Evolutionary conservation across 1,140 invertebrate species (phyloP), one percentile per base, ranked within the genome.

Genomic region (Bombus impatiens): DNA sequence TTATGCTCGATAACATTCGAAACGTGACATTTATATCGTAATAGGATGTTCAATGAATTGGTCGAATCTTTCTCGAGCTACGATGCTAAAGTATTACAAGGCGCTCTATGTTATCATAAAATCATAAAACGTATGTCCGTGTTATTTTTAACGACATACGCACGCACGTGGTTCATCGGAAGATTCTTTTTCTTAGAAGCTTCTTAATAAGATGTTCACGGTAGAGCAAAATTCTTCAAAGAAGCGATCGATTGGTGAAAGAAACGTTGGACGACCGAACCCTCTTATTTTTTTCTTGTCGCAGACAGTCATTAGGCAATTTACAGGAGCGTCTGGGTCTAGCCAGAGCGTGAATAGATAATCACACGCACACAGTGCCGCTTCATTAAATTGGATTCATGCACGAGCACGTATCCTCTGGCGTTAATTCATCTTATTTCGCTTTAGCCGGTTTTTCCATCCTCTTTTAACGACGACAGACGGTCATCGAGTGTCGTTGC

Each of bases 331-430:
- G 67, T 37, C 44, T 47, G 74, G 37, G 35, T n/a, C 42, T 18
- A 44, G 70, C 25, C 59, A n/a, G 44, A 74, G 40, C 83, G 62
- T 59, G 87, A 88, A 82, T 77, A 86, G 78, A 82, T 88, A 88
- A 89, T 89, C 88, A 88, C 62, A 65, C 74, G 44, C 62, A 68
- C 40, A 71, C 78, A 65, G 28, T 2, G 42, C 25, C 22, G 59
- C 6, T 40, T 76, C 75, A 22, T 82, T 77, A 82, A 86, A 88
- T 88, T 82, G 40, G 62, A 88, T 88, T 86, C 83, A 78, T 81
- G 67, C 72, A n/a, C n/a, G 76, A 67, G 22, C 67, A 84, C 35
- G 70, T 78, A 87, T 70, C 67, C 59, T 42, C 75, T 65, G 78
- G 42, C 35, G 57, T 18, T 76, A 87, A 87, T 87, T 87, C 65